Base-by-base conservation (phyloP, 2,797 vertebrate species). In the Pyrocephalus nanus region DNA sequence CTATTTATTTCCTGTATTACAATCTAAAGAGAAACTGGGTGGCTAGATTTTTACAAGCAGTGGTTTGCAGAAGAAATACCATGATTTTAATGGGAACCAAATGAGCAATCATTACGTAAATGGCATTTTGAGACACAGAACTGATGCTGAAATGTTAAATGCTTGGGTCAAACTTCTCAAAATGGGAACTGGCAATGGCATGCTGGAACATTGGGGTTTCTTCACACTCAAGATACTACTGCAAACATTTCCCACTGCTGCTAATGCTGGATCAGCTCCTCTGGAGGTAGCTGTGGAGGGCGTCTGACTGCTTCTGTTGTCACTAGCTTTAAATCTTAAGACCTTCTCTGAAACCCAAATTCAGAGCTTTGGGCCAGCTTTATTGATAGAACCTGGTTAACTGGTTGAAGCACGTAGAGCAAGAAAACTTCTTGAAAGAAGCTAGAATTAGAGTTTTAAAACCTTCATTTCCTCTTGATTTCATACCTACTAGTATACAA, bases 11-110 rank as follows among this genome's bases (percentile, higher is more conserved):
- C 85, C 50, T 69, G 8, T 58, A 61, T 55, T 82, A 64, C 42
- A 66, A 64, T 40, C 38, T 71, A 62, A 80, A 86, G 75, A 91
- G 79, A 92, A 91, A 77, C 45, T 80, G 67, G 22, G 65, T 78
- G 74, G 65, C 75, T 95, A 92, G 73, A 76, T 76, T 97, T 95
- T 95, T 97, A 97, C 82, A 93, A 95, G 94, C 79, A 66, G 93
- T 75, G 69, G 80, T 97, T 97, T 97, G 95, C 95, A 95, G 94
- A 98, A 97, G 93, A 97, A 97, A 97, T 95, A 95, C 92, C 70
- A 86, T 87, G 67, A 96, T 96, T 97, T 96, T 97, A 93, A 97
- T 97, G 88, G 96, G 95, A 97, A 98, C 85, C 88, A 97, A 97
- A 96, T 96, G 91, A 95, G 67, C 26, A 70, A 76, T 94, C 85